These are phyloP conservation scores for Donacobius atricapilla DNA, from an alignment of 2,113 vertebrate genomes.

Conservation along the genomic window DNA sequence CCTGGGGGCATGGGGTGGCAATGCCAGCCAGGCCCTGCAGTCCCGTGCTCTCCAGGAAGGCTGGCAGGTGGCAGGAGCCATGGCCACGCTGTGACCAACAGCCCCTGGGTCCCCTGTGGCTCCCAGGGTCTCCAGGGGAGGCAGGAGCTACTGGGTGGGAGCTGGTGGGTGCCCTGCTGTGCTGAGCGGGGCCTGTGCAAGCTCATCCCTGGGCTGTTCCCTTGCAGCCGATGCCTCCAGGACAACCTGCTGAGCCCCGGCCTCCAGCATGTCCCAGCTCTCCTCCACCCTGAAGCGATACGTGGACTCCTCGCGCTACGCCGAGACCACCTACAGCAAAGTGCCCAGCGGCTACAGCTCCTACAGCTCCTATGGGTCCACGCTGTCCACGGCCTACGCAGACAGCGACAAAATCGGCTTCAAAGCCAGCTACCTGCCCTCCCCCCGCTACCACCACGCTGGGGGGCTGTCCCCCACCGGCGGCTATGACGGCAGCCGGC, in stretches of 20 bases:
- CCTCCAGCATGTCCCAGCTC: slow-evolving; percentile 91
- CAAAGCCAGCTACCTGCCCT: slow-evolving; percentile 79
- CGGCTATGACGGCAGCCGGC: slow-evolving; percentile 73
- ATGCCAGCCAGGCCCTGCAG: neutral
- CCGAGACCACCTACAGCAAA: slow-evolving; percentile 75
- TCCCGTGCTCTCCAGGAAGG: neutral
- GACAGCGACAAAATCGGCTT: slow-evolving; percentile 82
- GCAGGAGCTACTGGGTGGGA: neutral
- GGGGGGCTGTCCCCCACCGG: slow-evolving; percentile 73
- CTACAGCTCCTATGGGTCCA: slow-evolving; percentile 82
- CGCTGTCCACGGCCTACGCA: slow-evolving; percentile 75
- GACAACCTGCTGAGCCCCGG: slow-evolving; percentile 58
- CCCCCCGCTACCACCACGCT: slow-evolving; percentile 61
- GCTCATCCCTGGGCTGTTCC: neutral
- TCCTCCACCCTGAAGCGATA: slow-evolving; percentile 94
- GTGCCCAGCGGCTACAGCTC: slow-evolving; percentile 79
- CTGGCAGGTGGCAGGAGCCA: neutral
- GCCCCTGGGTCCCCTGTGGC: neutral
- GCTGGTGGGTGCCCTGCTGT: rapidly evolving
- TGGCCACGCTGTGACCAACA: neutral
- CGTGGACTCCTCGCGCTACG: slow-evolving; percentile 76
- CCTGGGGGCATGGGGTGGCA: neutral
- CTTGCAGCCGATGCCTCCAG: slow-evolving; percentile 87
- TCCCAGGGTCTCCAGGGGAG: neutral
- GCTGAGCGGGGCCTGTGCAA: rapidly evolving